Conservation (phyloP, 2,888 invertebrate genomes). For the Heliconius charithonia region DNA sequence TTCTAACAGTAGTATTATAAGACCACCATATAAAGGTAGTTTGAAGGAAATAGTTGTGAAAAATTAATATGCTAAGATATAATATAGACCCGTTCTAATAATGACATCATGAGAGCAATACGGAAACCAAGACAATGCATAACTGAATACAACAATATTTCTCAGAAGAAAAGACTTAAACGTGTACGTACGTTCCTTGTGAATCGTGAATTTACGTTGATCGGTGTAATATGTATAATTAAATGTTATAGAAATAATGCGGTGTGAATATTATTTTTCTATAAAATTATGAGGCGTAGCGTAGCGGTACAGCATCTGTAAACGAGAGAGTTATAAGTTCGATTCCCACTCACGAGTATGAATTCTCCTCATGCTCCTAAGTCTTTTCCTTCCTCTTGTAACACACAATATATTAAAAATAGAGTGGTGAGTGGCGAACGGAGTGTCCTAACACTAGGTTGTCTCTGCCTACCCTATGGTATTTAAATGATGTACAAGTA, state of each 20-base stretch:
- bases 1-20: neutral
- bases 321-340: no score
- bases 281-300: neutral
- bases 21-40: neutral
- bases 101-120: constrained; percentile 30
- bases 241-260: neutral
- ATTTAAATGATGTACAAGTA: no score
- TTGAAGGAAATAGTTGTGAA: neutral
- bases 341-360: no score
- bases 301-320: no score
- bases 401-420: neutral
- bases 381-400: no score
- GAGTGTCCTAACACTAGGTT: neutral
- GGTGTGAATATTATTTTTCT: neutral
- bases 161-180: constrained; percentile 30
- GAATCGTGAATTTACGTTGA: constrained; percentile 3
- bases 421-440: neutral
- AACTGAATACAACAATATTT: constrained; percentile 21
- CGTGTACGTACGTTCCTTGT: constrained; percentile 16
- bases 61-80: constrained; percentile 1
- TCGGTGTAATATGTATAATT: neutral
- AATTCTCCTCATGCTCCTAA: no score
- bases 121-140: constrained; percentile 29
- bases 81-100: constrained; percentile 23
- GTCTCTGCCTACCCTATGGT: neutral